A percentile compares a stretch with the other conserved stretches of the same genome.
Evolutionary conservation across 2,113 vertebrate genomes (phyloP).

Genomic region (Neogobius melanostomus): DNA sequence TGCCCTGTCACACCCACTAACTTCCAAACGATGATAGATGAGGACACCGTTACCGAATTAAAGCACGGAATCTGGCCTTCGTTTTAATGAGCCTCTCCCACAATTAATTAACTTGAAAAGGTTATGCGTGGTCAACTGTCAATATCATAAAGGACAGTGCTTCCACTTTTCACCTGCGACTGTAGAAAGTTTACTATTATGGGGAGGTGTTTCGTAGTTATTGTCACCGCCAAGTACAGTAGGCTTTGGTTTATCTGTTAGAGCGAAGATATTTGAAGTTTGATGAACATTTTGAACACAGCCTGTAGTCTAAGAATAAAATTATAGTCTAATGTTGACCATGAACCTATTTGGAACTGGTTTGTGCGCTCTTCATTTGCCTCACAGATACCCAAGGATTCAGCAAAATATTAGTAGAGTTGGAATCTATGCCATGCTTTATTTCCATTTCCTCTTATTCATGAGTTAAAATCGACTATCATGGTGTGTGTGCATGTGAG

Average conservation of each 20-base stretch:
- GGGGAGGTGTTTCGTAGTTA: background rate
- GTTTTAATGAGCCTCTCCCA: constrained; percentile 57
- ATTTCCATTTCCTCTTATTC: too few relatives aligned
- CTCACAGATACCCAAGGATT: too few relatives aligned
- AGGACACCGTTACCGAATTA: constrained; percentile 58
- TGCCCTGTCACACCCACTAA: constrained; percentile 42
- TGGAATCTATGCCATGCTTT: too few relatives aligned
- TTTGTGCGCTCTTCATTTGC: too few relatives aligned
- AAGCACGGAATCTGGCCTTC: constrained; percentile 55
- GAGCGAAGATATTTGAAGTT: too few relatives aligned
- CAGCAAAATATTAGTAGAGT: too few relatives aligned
- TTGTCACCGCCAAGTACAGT: background rate
- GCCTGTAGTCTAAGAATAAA: too few relatives aligned
- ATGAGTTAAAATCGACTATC: too few relatives aligned
- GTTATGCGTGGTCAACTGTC: constrained; percentile 54
- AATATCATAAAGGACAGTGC: constrained; percentile 12
- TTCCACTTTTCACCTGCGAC: constrained; percentile 11
- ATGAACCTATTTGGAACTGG: too few relatives aligned
- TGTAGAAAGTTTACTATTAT: background rate
- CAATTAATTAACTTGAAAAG: constrained; percentile 67
- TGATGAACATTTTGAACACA: too few relatives aligned
- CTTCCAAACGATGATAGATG: constrained; percentile 68
- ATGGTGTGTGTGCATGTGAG: background rate
- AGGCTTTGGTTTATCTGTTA: too few relatives aligned
- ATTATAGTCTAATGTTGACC: too few relatives aligned